A percentile compares a stretch with the other conserved stretches of the same genome.
These are phyloP conservation scores for Dendrocincla tyrannina DNA, from an alignment of 2,797 vertebrate genomes.

Conservation along the genomic window DNA sequence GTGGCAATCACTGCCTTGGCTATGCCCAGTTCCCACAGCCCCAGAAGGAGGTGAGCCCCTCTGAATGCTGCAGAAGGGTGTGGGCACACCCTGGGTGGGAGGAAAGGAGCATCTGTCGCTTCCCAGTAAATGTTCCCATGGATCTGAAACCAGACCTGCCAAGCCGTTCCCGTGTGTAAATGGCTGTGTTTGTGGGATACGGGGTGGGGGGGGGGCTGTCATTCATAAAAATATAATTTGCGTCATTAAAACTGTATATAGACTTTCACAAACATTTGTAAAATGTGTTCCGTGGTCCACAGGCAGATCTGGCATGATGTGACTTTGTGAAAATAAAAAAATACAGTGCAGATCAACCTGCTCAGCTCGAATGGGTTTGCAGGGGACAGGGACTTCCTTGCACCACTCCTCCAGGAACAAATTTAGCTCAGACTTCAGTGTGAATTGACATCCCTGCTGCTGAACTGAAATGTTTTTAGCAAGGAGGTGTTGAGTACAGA, in stretches of 20 bases:
- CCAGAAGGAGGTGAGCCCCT: not conserved
- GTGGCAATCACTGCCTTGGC: not conserved
- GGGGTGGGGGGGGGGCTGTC: not conserved
- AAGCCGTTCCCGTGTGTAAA: fast-evolving
- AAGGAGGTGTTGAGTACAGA: not conserved
- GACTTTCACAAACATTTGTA: not conserved
- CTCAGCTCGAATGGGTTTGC: not conserved
- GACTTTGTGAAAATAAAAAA: not conserved
- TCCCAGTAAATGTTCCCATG: not conserved
- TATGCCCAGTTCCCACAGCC: not conserved
- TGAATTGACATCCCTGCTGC: not conserved
- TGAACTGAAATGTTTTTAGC: not conserved
- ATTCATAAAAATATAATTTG: not conserved
- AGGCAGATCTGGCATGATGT: not conserved
- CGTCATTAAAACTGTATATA: not conserved
- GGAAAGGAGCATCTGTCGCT: not conserved
- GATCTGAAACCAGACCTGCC: not conserved
- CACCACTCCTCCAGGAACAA: fast-evolving
- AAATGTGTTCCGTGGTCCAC: fast-evolving
- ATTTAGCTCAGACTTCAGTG: not conserved
- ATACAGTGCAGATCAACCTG: not conserved
- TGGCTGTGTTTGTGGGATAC: not conserved
- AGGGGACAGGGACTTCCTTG: not conserved
- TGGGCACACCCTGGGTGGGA: fast-evolving
- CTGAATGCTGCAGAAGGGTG: not conserved